These are phyloP conservation scores for Chrysochloris asiatica DNA, from an alignment of 2,113 vertebrate species.

Conservation along the genomic window DNA sequence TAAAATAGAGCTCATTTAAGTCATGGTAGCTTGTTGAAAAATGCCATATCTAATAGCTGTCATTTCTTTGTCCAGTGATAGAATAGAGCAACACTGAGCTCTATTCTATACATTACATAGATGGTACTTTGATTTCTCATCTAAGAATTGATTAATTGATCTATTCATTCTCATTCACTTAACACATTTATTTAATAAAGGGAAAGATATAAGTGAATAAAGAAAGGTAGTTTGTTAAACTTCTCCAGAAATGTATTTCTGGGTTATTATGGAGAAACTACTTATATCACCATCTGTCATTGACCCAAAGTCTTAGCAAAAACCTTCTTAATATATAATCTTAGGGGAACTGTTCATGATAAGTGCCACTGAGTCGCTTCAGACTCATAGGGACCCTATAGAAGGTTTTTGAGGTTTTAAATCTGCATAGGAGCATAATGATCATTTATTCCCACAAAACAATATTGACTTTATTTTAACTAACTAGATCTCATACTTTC, in stretches of 20 bases:
- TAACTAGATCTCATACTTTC: background rate
- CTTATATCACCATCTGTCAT: background rate
- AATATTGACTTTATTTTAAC: conserved; percentile 3
- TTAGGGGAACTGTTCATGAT: too few species aligned
- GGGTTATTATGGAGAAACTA: background rate
- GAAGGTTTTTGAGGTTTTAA: too few species aligned
- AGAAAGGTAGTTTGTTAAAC: conserved; percentile 20
- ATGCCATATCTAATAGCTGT: background rate
- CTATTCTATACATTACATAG: background rate
- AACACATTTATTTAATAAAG: background rate
- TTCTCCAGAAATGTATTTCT: conserved; percentile 15
- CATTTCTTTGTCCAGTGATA: background rate
- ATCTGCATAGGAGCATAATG: too few species aligned
- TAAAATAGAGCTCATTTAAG: conserved; percentile 50
- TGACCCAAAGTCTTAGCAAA: background rate
- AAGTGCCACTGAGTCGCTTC: too few species aligned
- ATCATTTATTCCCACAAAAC: background rate
- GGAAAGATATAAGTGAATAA: background rate
- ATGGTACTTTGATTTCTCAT: conserved; percentile 14
- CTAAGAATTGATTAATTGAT: conserved; percentile 4
- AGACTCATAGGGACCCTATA: too few species aligned
- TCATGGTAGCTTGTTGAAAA: conserved; percentile 41
- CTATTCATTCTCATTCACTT: background rate
- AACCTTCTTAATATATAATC: background rate
- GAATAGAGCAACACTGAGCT: background rate